phyloP scores from a whole-genome alignment of 2,113 vertebrate genomes.

The Neomonachus schauinslandi region DNA sequence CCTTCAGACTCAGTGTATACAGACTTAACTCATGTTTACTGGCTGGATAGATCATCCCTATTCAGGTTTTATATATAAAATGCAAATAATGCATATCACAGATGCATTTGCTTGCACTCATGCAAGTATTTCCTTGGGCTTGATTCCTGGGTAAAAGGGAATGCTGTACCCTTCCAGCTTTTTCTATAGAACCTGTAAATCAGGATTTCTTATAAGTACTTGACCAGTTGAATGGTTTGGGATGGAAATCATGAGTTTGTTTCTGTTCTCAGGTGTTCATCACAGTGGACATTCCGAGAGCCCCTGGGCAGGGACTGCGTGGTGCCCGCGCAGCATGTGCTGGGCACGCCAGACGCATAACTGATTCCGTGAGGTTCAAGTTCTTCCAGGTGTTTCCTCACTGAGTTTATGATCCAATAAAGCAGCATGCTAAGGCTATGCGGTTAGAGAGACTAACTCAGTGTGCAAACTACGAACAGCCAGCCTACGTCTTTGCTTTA shows the following conservation, averaged over 20 bases:
- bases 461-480: not conserved
- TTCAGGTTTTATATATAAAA: not conserved
- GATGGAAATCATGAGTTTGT: not conserved
- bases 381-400: not conserved
- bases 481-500: not conserved
- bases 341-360: accelerated
- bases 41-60: not conserved
- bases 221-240: not conserved
- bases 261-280: not conserved
- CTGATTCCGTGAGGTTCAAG: accelerated
- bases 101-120: not conserved
- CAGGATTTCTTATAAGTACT: not conserved
- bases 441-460: not conserved
- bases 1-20: not conserved
- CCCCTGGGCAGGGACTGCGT: not conserved
- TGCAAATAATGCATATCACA: not conserved
- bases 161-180: not conserved
- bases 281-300: not conserved
- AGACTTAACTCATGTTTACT: not conserved
- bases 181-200: not conserved
- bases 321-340: accelerated
- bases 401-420: not conserved
- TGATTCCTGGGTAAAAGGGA: constrained; percentile 7
- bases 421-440: too few species aligned
- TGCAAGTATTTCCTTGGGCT: not conserved